Conservation (phyloP, 2,797 vertebrate genomes). For the Odontamblyopus lacepedii region DNA sequence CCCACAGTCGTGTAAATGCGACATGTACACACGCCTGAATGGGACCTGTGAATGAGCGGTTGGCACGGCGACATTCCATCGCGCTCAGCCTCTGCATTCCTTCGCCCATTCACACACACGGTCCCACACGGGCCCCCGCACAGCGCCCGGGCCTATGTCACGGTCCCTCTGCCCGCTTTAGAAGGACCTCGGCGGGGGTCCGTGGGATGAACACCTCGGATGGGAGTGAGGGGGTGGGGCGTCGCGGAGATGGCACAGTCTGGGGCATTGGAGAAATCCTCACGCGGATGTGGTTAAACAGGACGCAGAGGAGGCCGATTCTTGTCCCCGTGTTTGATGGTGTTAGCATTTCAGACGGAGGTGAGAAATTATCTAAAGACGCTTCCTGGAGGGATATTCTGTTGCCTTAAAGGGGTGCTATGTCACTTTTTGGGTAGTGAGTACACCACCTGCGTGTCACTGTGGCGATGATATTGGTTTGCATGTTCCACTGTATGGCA, state of each 20-base stretch:
- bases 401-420: not conserved
- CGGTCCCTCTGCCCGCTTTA: slow-evolving; percentile 70
- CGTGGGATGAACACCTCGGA: slow-evolving; percentile 51
- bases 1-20: not conserved
- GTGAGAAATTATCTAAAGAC: not conserved
- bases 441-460: not conserved
- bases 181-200: slow-evolving; percentile 69
- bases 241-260: slow-evolving; percentile 55
- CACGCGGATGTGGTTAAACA: slow-evolving; percentile 56
- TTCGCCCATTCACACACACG: slow-evolving; percentile 52
- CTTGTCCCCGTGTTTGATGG: not conserved
- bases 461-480: no score
- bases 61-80: slow-evolving; percentile 48
- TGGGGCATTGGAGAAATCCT: slow-evolving; percentile 56
- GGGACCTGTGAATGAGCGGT: slow-evolving; percentile 65
- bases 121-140: slow-evolving; percentile 59
- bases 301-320: slow-evolving; percentile 33
- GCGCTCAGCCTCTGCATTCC: slow-evolving; percentile 33
- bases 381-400: not conserved
- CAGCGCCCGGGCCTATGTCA: slow-evolving; percentile 64
- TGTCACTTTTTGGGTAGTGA: not conserved
- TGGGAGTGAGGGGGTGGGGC: slow-evolving; percentile 60
- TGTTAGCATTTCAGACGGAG: not conserved
- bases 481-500: no score
- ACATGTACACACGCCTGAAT: slow-evolving; percentile 26